Conservation (phyloP, 2,113 vertebrate species). For the Aphelocoma coerulescens region DNA sequence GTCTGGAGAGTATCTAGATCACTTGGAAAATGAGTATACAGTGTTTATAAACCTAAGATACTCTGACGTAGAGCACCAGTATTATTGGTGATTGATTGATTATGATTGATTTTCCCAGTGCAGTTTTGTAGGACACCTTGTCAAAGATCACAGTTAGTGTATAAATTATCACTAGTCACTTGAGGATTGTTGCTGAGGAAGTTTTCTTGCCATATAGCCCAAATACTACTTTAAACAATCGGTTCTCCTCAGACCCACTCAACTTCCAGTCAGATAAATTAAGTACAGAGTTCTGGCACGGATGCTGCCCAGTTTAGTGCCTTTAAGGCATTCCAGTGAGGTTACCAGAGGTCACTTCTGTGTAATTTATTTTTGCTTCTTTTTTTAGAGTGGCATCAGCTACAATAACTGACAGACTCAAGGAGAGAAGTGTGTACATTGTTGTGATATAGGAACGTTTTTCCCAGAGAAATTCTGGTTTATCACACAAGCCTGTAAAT, state of each 20-base stretch:
- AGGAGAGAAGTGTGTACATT: constrained; percentile 7
- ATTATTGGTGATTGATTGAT: neutral
- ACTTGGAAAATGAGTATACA: neutral
- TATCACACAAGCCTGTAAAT: constrained; percentile 66
- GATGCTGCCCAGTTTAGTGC: constrained; percentile 57
- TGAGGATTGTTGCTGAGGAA: neutral
- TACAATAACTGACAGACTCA: neutral
- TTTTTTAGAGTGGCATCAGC: neutral
- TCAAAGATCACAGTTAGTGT: neutral
- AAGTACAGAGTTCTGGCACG: neutral
- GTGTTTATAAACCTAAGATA: neutral
- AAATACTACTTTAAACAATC: neutral
- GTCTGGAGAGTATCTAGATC: neutral
- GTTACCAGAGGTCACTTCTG: neutral
- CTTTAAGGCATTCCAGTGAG: constrained; percentile 60
- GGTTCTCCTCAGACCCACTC: neutral
- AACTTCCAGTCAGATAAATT: neutral
- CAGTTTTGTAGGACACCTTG: neutral
- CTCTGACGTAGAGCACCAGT: neutral
- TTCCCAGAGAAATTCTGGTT: constrained; percentile 57
- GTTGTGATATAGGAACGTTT: neutral
- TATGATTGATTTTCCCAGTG: neutral
- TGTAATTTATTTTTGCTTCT: constrained; percentile 27
- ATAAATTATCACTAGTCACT: neutral
- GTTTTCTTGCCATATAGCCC: neutral